A percentile compares a stretch with the other conserved stretches of the same genome.
Evolutionary conservation across 2,888 invertebrate species (phyloP).

Genomic region (Salticus scenicus): DNA sequence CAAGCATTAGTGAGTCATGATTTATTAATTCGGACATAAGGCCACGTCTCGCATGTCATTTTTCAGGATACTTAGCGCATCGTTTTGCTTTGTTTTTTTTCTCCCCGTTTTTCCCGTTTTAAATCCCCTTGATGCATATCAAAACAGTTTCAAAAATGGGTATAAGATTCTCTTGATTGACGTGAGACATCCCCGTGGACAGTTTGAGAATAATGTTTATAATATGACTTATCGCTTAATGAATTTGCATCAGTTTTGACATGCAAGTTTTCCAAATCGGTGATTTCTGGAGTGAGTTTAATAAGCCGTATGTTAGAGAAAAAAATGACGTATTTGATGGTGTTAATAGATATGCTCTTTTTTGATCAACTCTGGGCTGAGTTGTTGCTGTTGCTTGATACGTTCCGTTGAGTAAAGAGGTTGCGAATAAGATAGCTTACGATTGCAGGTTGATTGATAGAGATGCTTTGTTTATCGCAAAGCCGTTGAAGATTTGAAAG

Average conservation of each 20-base stretch:
- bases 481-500: too few species aligned
- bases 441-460: too few species aligned
- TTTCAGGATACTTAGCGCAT: neutral
- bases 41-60: neutral
- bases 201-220: neutral
- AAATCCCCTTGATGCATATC: neutral
- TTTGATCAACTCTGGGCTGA: too few species aligned
- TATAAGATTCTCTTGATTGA: neutral
- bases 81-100: neutral
- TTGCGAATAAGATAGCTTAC: too few species aligned
- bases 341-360: too few species aligned
- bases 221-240: neutral
- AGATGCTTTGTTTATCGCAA: too few species aligned
- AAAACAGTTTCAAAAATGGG: neutral
- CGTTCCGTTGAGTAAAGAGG: too few species aligned
- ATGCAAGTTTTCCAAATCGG: neutral
- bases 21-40: neutral
- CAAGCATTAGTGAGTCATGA: neutral
- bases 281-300: neutral
- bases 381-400: too few species aligned
- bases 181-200: neutral
- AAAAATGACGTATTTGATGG: too few species aligned
- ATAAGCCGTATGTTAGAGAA: neutral
- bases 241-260: neutral
- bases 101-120: neutral